Conservation (phyloP, 1,140 invertebrate genomes). For the Choristoneura fumiferana region DNA sequence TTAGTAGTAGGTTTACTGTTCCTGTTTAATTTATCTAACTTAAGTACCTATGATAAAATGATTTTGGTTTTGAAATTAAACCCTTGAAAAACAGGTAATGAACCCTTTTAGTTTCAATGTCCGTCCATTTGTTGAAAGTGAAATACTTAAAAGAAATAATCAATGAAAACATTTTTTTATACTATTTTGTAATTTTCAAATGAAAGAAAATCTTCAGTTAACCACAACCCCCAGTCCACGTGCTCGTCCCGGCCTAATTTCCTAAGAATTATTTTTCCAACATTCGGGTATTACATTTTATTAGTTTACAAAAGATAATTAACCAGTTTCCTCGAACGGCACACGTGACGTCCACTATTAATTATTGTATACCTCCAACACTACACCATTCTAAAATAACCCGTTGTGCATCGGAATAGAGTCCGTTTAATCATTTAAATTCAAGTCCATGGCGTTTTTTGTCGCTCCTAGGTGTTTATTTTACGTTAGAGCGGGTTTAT, state of each 20-base stretch:
- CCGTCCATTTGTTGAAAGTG: no score
- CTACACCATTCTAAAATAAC: neutral
- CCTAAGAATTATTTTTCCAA: slow-evolving; percentile 19
- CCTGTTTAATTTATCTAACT: no score
- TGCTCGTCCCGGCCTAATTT: neutral
- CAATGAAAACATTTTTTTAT: no score
- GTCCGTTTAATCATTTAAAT: no score
- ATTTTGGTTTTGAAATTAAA: no score
- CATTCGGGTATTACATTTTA: slow-evolving; percentile 48
- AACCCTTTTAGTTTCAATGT: no score
- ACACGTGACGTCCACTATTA: slow-evolving; percentile 43
- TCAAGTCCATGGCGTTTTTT: slow-evolving; percentile 33
- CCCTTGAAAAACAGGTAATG: no score
- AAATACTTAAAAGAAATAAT: no score
- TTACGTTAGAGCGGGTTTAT: slow-evolving; percentile 34
- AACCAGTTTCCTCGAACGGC: slow-evolving; percentile 54
- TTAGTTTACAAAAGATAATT: slow-evolving; percentile 57
- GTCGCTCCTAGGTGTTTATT: slow-evolving; percentile 56
- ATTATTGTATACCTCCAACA: slow-evolving; percentile 40
- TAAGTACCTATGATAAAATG: no score
- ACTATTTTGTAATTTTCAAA: no score
- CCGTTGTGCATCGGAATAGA: neutral
- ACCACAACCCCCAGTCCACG: neutral
- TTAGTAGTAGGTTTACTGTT: no score
- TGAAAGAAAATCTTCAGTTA: neutral